phyloP scores from a whole-genome alignment of 2,888 invertebrate species.

The Cyclophora albipunctata region DNA sequence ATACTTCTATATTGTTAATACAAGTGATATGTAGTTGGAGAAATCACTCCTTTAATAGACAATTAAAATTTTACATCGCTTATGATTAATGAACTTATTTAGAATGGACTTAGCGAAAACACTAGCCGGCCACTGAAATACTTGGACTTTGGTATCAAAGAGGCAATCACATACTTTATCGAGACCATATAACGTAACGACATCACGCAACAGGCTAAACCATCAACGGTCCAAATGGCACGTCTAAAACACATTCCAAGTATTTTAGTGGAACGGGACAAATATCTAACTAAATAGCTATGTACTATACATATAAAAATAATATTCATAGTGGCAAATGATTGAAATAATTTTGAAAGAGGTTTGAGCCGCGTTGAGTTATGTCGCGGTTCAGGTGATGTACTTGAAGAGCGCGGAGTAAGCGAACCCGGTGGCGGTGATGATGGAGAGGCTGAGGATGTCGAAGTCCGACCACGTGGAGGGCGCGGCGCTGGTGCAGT shows the following conservation, averaged over 20 bases:
- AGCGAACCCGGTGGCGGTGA: constrained; percentile 28
- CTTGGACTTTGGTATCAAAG: constrained; percentile 36
- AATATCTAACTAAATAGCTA: constrained; percentile 47
- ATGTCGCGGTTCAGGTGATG: constrained; percentile 29
- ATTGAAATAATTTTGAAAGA: constrained; percentile 28
- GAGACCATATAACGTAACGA: too few species aligned
- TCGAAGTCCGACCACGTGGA: constrained; percentile 27
- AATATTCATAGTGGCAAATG: constrained; percentile 50
- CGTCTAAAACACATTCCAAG: too few species aligned
- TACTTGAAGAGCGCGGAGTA: constrained; percentile 43
- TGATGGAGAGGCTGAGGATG: constrained; percentile 27
- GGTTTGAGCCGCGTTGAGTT: constrained; percentile 12
- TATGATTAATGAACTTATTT: constrained; percentile 51
- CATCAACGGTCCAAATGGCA: too few species aligned
- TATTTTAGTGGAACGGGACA: too few species aligned
- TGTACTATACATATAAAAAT: constrained; percentile 33
- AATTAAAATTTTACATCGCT: constrained; percentile 46
- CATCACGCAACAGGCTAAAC: too few species aligned
- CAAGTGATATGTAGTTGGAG: constrained; percentile 75
- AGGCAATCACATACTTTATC: too few species aligned
- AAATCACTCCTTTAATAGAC: constrained; percentile 60
- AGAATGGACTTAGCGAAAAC: constrained; percentile 60
- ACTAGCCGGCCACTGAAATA: constrained; percentile 35
- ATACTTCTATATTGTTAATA: constrained; percentile 67
- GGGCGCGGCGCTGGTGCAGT: constrained; percentile 53